Evolutionary conservation across 1,140 invertebrate genomes (phyloP), one percentile per base, ranked within the genome.

Genomic region (Lepidurus arcticus): DNA sequence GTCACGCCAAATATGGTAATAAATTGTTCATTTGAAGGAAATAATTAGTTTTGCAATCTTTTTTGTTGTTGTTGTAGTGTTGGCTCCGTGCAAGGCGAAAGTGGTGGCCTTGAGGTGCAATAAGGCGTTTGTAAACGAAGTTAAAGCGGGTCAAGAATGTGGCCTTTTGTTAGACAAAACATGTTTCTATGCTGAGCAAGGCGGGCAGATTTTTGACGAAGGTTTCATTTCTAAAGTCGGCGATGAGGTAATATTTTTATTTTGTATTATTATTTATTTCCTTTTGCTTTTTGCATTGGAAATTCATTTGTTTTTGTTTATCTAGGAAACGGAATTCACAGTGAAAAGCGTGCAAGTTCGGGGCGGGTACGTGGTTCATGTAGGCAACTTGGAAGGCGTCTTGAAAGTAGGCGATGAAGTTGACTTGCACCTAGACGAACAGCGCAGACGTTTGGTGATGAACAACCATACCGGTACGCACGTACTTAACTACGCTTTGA

Each of bases 381-480:
- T 95, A 81, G 96, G 96, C 43, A 90, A 90, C 81, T 88, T 94
- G 10, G 86, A 87, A 86, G 97, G 97, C 24, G 89, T 84, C 0
- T 85, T 99, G 10, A 90, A 88, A 83, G 90, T 97, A 76, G 96
- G 96, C 3, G 97, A 99, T 86, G 89, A 89, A 83, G 86, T 99
- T 9, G 87, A 89, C 77, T 86, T 97, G 16, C 89, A 92, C 80
- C 88, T 99, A 79, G 97, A 99, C 86, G 90, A 90, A 76, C 88
- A 91, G 81, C 89, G 96, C 79, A 88, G 97, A 83, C 88, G 92
- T 81, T 85, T 94, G 7, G 88, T 99, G 34, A 99, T 99, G 98
- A 98, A 94, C 83, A 99, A 99, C 86, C 98, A 99, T 83, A 99
- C 98, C 34, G 98, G 95, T 42, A 99, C 98, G 1, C 98, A 99